Base-by-base conservation (phyloP, 2,888 invertebrate species). In the Drosophila koepferae region DNA sequence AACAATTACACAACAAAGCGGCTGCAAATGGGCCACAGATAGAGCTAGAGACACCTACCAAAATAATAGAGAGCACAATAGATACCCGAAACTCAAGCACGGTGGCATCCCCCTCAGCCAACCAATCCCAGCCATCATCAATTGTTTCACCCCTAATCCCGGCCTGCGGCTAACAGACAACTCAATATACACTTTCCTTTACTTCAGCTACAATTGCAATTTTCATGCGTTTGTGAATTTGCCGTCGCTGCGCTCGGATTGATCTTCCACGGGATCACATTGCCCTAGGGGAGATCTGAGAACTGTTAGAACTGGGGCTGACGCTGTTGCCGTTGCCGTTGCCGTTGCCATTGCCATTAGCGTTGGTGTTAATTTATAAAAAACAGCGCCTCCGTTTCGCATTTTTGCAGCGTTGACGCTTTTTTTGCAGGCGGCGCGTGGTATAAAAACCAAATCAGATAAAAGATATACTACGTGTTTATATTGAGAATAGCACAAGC, bases 1-100 rank as follows among this genome's bases (percentile, higher is more conserved):
- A 86, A 86, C 86, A 86, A 88, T 86, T 88, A 88, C 76, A 68
- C 75, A 83, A 86, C 78, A 87, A 81, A 85, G 83, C 81, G 63
- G 53, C 68, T 43, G 69, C 75, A 75, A 85, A 81, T 79, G 83
- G 74, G 65, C 86, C 79, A 64, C 56, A 72, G 72, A 78, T 63
- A 74, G 73, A 71, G 59, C 69, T 69, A 72, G 69, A 81, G 77
- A 86, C 86, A 86, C 86, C 86, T 88, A 82, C 59, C 69, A 64
- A 69, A 81, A 80, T 80, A 83, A 86, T 66, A 62, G 63, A 59
- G 41, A 63, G 58, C 28, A 62, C 40, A 79, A 86, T 72, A 51
- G 64, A 72, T 6, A 46, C 51, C 51, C 51, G 49, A 64, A 72
- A 71, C 76, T 86, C 84, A 62, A 86, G 80, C 86, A 84, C 75